Evolutionary conservation across 1,140 invertebrate species (phyloP).

Genomic region (Planococcus citri): DNA sequence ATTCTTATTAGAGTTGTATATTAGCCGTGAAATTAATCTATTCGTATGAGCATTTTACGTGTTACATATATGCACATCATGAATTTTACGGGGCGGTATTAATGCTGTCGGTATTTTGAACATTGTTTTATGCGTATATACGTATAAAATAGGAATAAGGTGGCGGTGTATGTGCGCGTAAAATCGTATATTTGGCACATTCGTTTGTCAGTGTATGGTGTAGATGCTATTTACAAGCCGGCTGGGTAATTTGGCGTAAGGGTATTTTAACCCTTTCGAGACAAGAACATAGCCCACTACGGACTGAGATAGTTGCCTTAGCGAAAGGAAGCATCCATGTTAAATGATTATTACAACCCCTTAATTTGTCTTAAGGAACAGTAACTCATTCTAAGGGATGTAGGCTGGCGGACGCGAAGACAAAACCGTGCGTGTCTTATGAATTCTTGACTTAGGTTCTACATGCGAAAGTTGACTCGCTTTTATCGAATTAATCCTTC

Average conservation of each 20-base stretch:
- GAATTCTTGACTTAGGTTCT: background rate
- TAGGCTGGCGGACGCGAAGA: background rate
- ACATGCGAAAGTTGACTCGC: background rate
- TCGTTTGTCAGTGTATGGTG: background rate
- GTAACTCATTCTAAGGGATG: background rate
- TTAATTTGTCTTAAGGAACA: conserved; percentile 16
- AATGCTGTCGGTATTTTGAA: conserved; percentile 10
- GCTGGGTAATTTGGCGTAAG: conserved; percentile 16
- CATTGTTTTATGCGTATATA: background rate
- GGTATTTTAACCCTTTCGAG: conserved; percentile 18
- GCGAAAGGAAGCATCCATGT: conserved; percentile 18
- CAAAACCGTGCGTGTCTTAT: conserved; percentile 11
- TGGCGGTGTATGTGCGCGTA: background rate
- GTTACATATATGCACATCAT: background rate
- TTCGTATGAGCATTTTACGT: conserved; percentile 9
- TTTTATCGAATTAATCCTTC: conserved; percentile 14
- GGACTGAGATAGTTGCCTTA: conserved; percentile 17
- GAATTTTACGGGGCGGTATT: background rate
- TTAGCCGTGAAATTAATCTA: conserved; percentile 20
- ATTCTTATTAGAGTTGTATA: conserved; percentile 18
- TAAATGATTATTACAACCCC: conserved; percentile 18
- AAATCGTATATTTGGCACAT: background rate
- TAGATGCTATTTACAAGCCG: conserved; percentile 13
- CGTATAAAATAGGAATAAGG: background rate
- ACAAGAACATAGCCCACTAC: background rate